phyloP scores from a whole-genome alignment of 2,113 vertebrate species.

The Melierax canorus region DNA sequence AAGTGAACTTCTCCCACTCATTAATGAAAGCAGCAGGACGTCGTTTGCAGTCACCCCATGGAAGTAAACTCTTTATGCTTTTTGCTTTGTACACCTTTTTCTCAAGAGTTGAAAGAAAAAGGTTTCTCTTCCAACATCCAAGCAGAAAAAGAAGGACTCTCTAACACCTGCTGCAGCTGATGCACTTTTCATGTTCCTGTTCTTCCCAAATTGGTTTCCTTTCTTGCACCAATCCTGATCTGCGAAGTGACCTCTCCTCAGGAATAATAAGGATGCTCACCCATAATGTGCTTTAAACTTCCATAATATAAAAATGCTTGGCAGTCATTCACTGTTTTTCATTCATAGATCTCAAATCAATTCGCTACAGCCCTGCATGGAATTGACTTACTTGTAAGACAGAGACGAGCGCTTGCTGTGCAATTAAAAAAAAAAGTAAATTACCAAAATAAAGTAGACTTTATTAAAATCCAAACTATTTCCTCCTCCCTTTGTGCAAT shows the following conservation, averaged over 20 bases:
- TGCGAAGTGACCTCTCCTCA: neutral
- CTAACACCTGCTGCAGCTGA: neutral
- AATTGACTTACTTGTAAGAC: slow-evolving; percentile 19
- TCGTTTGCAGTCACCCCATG: neutral
- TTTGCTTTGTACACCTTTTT: neutral
- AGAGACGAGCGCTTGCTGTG: slow-evolving; percentile 24
- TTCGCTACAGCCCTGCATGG: slow-evolving; percentile 25
- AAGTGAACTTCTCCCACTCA: neutral
- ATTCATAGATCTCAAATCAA: slow-evolving; percentile 51
- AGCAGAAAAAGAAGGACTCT: neutral
- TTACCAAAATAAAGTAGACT: neutral
- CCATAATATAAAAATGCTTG: slow-evolving; percentile 24
- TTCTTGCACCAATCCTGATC: neutral
- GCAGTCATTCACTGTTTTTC: slow-evolving; percentile 35
- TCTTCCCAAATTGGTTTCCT: neutral
- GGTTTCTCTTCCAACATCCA: neutral
- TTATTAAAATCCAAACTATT: neutral
- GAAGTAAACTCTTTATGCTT: neutral
- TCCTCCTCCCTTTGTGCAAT: neutral
- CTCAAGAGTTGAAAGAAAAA: neutral
- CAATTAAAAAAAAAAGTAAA: neutral
- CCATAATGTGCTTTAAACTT: neutral
- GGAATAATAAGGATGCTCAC: slow-evolving; percentile 8
- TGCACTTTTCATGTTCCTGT: neutral
- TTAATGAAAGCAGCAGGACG: neutral